phyloP scores from a whole-genome alignment of 2,888 invertebrate genomes.

The Hirtodrosophila trivittata region DNA sequence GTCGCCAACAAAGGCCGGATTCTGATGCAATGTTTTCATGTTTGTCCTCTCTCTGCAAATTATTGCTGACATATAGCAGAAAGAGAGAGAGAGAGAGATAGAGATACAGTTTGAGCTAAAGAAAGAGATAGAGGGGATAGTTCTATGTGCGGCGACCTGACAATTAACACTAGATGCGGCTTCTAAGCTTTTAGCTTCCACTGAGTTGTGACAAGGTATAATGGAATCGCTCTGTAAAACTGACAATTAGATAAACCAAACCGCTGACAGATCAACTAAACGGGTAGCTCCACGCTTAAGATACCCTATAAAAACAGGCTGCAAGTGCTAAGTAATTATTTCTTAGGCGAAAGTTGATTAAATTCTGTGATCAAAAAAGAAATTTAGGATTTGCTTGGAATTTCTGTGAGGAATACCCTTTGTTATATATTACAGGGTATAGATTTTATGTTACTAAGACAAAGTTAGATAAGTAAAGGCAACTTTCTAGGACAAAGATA shows the following conservation, averaged over 20 bases:
- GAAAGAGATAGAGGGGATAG: no score
- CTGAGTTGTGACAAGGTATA: slow-evolving; percentile 39
- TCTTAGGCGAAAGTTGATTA: not conserved
- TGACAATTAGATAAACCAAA: slow-evolving; percentile 42
- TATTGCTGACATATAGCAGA: not conserved
- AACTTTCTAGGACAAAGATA: no score
- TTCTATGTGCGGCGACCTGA: slow-evolving; percentile 36
- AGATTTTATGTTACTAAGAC: no score
- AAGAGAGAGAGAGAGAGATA: not conserved
- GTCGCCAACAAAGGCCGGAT: slow-evolving; percentile 82
- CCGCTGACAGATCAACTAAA: slow-evolving; percentile 44
- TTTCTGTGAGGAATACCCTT: no score
- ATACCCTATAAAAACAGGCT: no score
- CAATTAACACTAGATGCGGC: slow-evolving; percentile 39
- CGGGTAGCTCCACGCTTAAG: no score
- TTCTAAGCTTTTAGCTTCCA: not conserved
- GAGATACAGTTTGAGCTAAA: not conserved
- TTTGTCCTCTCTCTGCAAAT: slow-evolving; percentile 13
- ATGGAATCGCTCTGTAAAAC: not conserved
- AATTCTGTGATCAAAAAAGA: no score
- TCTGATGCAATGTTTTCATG: slow-evolving; percentile 69
- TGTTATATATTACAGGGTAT: no score
- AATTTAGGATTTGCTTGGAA: no score
- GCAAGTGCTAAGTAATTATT: no score
- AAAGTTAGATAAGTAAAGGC: no score